Evolutionary conservation across 2,797 vertebrate genomes (phyloP).

Genomic region (Sebastes steindachneri): DNA sequence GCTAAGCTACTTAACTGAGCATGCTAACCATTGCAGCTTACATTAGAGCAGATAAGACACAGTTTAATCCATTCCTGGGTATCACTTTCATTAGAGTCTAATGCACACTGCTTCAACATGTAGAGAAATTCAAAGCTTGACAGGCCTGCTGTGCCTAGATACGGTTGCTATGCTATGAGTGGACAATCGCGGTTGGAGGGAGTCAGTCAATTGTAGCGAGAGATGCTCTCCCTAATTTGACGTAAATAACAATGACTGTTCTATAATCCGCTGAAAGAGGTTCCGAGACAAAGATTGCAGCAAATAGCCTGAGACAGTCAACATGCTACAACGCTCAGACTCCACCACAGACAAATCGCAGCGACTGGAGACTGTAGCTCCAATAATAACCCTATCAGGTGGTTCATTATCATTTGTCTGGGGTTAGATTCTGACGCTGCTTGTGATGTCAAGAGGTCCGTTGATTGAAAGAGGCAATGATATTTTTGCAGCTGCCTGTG

Average conservation of each 20-base stretch:
- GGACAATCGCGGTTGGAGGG: not conserved
- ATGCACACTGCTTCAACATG: not conserved
- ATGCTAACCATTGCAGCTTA: not conserved
- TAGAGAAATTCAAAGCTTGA: not conserved
- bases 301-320: slow-evolving; percentile 15
- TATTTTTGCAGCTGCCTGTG: slow-evolving; percentile 1
- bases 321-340: not conserved
- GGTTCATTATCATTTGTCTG: slow-evolving; percentile 15
- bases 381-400: slow-evolving; percentile 7
- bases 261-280: slow-evolving; percentile 9
- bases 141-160: not conserved
- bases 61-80: not conserved
- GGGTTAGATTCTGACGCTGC: slow-evolving; percentile 1
- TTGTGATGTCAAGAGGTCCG: not conserved
- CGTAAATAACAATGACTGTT: slow-evolving; percentile 4
- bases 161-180: not conserved
- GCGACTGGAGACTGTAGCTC: not conserved
- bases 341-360: not conserved
- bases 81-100: not conserved
- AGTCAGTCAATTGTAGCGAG: not conserved
- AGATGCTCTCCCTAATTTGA: slow-evolving; percentile 20
- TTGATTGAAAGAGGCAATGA: not conserved
- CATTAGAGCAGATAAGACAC: not conserved
- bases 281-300: slow-evolving; percentile 14
- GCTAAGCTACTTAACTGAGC: not conserved